Conservation (phyloP, 1,140 invertebrate genomes). For the Papilio helenus region DNA sequence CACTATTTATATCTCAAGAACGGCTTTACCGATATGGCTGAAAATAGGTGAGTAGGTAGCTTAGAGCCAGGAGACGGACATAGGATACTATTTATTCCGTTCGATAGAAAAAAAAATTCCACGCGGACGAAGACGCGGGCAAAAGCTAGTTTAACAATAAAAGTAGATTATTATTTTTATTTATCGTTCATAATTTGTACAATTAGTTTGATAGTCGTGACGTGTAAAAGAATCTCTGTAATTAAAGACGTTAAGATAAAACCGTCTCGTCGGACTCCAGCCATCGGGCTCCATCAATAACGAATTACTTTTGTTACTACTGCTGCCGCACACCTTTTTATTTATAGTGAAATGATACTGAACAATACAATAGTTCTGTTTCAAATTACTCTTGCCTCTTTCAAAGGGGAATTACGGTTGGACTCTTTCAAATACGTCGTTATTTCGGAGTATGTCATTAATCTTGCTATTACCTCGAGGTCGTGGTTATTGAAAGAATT, state of each 20-base stretch:
- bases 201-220: constrained; percentile 47
- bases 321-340: constrained; percentile 43
- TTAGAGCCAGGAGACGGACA: no score
- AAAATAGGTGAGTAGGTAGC: no score
- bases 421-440: constrained; percentile 4
- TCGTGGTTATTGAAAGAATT: constrained; percentile 24
- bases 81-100: no score
- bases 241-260: constrained; percentile 73
- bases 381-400: constrained; percentile 27
- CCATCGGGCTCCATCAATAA: constrained; percentile 69
- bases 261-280: constrained; percentile 59
- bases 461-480: constrained; percentile 24
- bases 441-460: constrained; percentile 28
- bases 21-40: no score
- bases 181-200: not conserved
- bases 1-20: no score
- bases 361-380: constrained; percentile 35
- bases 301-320: constrained; percentile 71
- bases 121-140: no score
- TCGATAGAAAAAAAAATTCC: no score
- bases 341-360: constrained; percentile 32
- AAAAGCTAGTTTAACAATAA: no score
- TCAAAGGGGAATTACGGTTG: constrained; percentile 25
- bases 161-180: no score
- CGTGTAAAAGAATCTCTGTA: constrained; percentile 62